These are phyloP conservation scores for Eunapius fragilis DNA, from an alignment of 37 sponge, comb jelly and placozoan species.

Conservation along the genomic window DNA sequence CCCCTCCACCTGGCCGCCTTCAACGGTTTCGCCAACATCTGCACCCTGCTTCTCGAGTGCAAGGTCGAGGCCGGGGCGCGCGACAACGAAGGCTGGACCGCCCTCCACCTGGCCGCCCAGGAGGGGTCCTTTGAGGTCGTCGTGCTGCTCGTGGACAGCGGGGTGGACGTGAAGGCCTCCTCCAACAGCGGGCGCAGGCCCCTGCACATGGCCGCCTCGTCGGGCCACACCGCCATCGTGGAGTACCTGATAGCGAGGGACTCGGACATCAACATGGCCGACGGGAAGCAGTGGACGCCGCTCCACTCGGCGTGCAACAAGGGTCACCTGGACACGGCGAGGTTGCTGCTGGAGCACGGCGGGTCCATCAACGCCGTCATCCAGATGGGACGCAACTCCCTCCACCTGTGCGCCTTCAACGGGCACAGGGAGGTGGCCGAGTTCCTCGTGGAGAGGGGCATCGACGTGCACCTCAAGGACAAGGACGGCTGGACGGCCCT, in stretches of 20 bases:
- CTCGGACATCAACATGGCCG: conserved; percentile 58
- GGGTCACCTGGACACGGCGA: conserved; percentile 53
- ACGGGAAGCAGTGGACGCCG: conserved; percentile 71
- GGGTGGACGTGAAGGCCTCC: conserved; percentile 44
- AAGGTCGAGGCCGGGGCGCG: neutral
- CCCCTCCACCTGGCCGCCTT: conserved; percentile 74
- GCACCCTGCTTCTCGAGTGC: conserved; percentile 66
- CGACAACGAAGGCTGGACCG: neutral
- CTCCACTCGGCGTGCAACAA: conserved; percentile 66
- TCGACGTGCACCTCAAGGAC: conserved; percentile 58
- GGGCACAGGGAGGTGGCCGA: conserved; percentile 38
- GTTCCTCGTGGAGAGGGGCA: conserved; percentile 28
- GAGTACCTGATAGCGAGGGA: conserved; percentile 18
- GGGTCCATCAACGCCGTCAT: neutral
- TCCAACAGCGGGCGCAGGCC: conserved; percentile 55
- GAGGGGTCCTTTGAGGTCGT: conserved; percentile 16
- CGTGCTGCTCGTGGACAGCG: conserved; percentile 33
- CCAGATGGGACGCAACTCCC: conserved; percentile 65
- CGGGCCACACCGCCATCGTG: conserved; percentile 45
- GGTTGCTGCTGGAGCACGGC: conserved; percentile 48
- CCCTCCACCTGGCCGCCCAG: neutral
- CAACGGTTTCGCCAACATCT: conserved; percentile 27
- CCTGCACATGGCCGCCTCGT: conserved; percentile 70
- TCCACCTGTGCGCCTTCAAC: conserved; percentile 68
- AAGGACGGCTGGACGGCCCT: conserved; percentile 30